Evolutionary conservation across 2,113 vertebrate genomes (phyloP), one percentile per base, ranked within the genome.

Genomic region (Apodemus speciosus): DNA sequence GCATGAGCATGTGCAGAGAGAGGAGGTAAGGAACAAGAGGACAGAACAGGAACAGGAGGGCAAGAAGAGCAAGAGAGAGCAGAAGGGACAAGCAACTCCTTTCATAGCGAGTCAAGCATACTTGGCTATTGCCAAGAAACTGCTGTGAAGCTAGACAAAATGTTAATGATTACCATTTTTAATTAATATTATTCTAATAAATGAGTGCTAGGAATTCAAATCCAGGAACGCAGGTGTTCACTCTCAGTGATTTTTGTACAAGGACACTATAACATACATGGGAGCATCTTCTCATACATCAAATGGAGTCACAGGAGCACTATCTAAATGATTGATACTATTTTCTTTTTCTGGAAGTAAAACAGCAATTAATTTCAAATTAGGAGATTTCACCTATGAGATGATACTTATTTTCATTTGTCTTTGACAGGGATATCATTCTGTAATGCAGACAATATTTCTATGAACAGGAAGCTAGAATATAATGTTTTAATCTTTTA

Each of bases 201-300:
- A 46, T 64, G 58, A 9, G 40, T 32, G 14, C 0, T 83, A 62
- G 3, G 38, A 16, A 62, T 83, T 30, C 15, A 64, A 84, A 20
- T 64, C 18, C 0, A 6, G 46, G 9, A 46, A 27, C 18, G 0
- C 0, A 1, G 13, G 15, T 27, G 71, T 9, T 40, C 2, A 30
- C 30, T 60, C 15, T 60, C 11, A 25, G 0, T 43, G 1, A 35
- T 25, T 43, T 69, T 86, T 64, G 6, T 27, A 38, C 30, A 60
- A 83, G 49, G 2, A 35, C 8, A 40, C 4, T 14, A 15, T 30
- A 10, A 21, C 14, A 32, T 6, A 6, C 10, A 10, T 32, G 64
- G 9, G 38, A 46, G 4, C 20, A 25, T 3, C 3, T 43, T 38
- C 6, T 11, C 10, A 15, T 32, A 10, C 38, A 14, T 69, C 30